Evolutionary conservation across 2,888 invertebrate genomes (phyloP).

Genomic region (Caenorhabditis doughertyi): DNA sequence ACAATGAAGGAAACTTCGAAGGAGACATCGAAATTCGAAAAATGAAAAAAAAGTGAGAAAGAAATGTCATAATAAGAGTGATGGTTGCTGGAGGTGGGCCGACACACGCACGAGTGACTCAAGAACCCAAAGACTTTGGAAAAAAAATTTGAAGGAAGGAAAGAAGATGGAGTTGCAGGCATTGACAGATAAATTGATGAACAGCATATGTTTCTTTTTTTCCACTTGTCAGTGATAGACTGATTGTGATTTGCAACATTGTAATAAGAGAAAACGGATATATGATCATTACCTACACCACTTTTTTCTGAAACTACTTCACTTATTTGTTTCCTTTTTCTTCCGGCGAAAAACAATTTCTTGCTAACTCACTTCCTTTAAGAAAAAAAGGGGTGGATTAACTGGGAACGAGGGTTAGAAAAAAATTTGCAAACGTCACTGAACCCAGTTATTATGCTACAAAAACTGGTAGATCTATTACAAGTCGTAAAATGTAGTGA

Average conservation of each 20-base stretch:
- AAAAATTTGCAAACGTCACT: constrained; percentile 36
- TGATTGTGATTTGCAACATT: constrained; percentile 20
- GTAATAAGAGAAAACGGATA: constrained; percentile 4
- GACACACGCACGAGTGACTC: constrained; percentile 55
- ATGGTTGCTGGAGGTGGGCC: constrained; percentile 60
- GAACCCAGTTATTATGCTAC: constrained; percentile 48
- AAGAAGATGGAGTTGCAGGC: constrained; percentile 41
- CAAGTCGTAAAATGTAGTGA: constrained; percentile 56
- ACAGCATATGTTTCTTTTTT: constrained; percentile 59
- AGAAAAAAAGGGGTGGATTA: constrained; percentile 31
- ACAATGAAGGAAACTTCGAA: not conserved
- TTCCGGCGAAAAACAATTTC: constrained; percentile 12
- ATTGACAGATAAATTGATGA: constrained; percentile 40
- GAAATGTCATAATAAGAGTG: constrained; percentile 65
- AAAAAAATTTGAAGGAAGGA: constrained; percentile 19
- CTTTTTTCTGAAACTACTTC: not conserved
- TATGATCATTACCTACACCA: not conserved
- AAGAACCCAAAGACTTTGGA: constrained; percentile 47
- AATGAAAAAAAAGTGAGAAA: constrained; percentile 50
- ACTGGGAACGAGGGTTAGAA: constrained; percentile 36
- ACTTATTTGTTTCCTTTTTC: constrained; percentile 7
- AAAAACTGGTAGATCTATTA: constrained; percentile 55
- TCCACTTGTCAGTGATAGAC: constrained; percentile 9
- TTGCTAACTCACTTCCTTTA: constrained; percentile 20
- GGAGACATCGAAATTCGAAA: constrained; percentile 30